Percentiles rank a stretch among this genome's conserved stretches.
These are phyloP conservation scores for Carterocephalus palaemon DNA, from an alignment of 2,888 invertebrate genomes.

Conservation along the genomic window DNA sequence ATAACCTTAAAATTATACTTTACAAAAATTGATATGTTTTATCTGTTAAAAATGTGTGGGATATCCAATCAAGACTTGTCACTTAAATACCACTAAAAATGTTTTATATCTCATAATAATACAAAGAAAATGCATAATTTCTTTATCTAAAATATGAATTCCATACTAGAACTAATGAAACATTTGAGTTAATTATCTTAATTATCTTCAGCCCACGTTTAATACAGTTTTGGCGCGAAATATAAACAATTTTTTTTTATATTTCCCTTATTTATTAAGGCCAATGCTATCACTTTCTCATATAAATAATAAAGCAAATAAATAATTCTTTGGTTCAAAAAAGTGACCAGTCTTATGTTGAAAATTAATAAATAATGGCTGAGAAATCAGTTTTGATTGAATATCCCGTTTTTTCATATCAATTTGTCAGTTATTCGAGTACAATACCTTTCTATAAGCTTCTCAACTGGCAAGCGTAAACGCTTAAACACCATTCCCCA, in stretches of 20 bases:
- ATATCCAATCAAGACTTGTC: slow-evolving; percentile 10
- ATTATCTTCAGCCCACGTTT: no score
- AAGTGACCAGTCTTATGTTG: slow-evolving; percentile 1
- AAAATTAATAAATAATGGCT: background rate
- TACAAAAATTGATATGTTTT: slow-evolving; percentile 49
- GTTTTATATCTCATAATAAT: no score
- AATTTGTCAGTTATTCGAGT: slow-evolving; percentile 10
- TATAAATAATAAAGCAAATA: slow-evolving; percentile 4
- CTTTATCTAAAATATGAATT: no score
- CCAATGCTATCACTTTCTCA: background rate
- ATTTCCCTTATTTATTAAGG: no score
- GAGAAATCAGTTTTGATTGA: background rate
- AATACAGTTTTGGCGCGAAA: no score
- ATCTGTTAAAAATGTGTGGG: slow-evolving; percentile 44
- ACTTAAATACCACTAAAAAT: background rate
- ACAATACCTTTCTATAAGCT: background rate
- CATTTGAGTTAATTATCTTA: no score
- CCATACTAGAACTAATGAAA: no score
- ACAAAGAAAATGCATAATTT: no score
- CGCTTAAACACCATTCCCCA: no score
- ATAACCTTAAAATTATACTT: slow-evolving; percentile 35
- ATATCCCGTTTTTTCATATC: slow-evolving; percentile 2
- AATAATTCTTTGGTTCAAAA: slow-evolving; percentile 8
- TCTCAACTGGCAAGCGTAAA: no score
- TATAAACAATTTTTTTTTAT: no score